phyloP scores from a whole-genome alignment of 2,113 vertebrate species.

The Dromiciops gliroides region DNA sequence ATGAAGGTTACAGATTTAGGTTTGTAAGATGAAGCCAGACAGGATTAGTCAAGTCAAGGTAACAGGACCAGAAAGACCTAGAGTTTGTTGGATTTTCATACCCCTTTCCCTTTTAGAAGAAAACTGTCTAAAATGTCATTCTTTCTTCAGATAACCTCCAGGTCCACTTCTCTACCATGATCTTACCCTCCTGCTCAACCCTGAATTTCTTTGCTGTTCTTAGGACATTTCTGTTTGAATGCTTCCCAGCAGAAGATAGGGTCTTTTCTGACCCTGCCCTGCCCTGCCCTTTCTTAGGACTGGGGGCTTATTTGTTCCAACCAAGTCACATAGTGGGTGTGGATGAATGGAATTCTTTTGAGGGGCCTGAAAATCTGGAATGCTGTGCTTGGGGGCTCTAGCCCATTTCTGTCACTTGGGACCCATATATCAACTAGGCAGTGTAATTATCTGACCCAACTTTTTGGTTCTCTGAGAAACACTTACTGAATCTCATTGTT shows the following conservation, averaged over 20 bases:
- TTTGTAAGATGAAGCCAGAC: background rate
- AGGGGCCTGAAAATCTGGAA: background rate
- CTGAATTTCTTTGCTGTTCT: background rate
- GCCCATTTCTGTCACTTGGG: conserved; percentile 21
- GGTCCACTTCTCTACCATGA: background rate
- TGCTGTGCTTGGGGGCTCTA: conserved; percentile 44
- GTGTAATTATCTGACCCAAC: conserved; percentile 49
- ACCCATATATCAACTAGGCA: conserved; percentile 19
- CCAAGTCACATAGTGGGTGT: background rate
- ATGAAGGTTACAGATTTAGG: background rate
- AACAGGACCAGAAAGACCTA: background rate
- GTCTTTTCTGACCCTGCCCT: background rate
- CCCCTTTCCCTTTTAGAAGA: background rate
- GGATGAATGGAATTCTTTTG: conserved; percentile 40
- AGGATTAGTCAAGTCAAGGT: background rate
- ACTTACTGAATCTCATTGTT: conserved; percentile 25
- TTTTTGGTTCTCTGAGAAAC: conserved; percentile 9
- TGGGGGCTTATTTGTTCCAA: background rate
- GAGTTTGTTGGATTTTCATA: background rate
- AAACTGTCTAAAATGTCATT: background rate
- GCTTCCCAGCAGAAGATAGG: background rate
- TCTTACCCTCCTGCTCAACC: background rate
- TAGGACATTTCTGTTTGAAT: background rate
- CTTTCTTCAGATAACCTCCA: background rate
- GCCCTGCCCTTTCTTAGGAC: background rate